Evolutionary conservation across 1,140 invertebrate species (phyloP).

Genomic region (Belonocnema kinseyi): DNA sequence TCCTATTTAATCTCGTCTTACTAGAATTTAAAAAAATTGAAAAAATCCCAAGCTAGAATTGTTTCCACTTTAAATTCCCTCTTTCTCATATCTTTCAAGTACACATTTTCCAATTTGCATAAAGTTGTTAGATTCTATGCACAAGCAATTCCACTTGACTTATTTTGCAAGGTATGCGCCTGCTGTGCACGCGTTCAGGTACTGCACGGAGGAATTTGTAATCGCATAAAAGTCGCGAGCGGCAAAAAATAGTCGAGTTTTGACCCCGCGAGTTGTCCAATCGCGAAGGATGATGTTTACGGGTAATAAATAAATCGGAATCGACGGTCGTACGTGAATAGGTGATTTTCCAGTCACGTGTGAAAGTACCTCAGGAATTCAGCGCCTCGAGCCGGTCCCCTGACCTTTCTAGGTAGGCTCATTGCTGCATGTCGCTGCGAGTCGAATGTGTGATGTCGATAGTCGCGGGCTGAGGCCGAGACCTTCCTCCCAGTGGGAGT

Average conservation of each 20-base stretch:
- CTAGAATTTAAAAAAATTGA: neutral
- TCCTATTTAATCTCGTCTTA: neutral
- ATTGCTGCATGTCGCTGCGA: neutral
- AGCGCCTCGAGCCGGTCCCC: slow-evolving; percentile 55
- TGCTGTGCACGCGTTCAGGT: slow-evolving; percentile 39
- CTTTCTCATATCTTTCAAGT: slow-evolving; percentile 8
- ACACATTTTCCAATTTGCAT: slow-evolving; percentile 13
- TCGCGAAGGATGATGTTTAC: slow-evolving; percentile 49
- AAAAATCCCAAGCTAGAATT: neutral
- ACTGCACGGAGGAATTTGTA: slow-evolving; percentile 16
- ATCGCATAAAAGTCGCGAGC: neutral
- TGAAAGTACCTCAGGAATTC: slow-evolving; percentile 69
- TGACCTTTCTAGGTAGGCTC: slow-evolving; percentile 61
- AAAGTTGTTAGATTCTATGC: slow-evolving; percentile 12
- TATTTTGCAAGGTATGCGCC: slow-evolving; percentile 18
- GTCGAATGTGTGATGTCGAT: slow-evolving; percentile 27
- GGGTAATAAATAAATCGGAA: slow-evolving; percentile 44
- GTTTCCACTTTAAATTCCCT: slow-evolving; percentile 15
- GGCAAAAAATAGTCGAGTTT: neutral
- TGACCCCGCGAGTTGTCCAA: neutral
- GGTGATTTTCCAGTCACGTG: slow-evolving; percentile 68
- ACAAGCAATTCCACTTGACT: slow-evolving; percentile 31
- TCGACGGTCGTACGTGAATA: slow-evolving; percentile 50
- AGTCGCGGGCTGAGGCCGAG: slow-evolving; percentile 4
- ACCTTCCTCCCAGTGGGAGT: slow-evolving; percentile 31